A percentile compares a stretch with the other conserved stretches of the same genome.
phyloP scores from a whole-genome alignment of 2,797 vertebrate genomes.

The Trematomus bernacchii region DNA sequence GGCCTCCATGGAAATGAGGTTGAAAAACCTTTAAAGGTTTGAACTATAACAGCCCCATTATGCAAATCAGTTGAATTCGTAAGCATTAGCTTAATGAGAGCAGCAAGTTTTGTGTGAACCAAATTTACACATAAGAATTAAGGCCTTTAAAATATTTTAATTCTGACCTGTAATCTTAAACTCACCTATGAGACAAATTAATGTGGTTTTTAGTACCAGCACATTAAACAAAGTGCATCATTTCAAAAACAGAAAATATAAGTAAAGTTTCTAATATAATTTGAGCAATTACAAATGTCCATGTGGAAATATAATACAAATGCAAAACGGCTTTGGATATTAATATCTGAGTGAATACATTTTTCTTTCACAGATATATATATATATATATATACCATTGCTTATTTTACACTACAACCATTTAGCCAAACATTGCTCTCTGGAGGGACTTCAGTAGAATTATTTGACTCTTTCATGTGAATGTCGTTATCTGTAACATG shows the following conservation, averaged over 20 bases:
- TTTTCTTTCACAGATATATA: conserved; percentile 18
- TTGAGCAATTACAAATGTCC: neutral
- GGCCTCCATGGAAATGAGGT: conserved; percentile 39
- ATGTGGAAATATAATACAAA: neutral
- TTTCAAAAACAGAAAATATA: neutral
- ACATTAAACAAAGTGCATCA: conserved; percentile 2
- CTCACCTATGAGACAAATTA: conserved; percentile 30
- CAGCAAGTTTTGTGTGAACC: conserved; percentile 46
- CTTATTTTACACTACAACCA: conserved; percentile 46
- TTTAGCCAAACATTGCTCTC: conserved; percentile 37
- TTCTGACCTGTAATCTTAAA: conserved; percentile 40
- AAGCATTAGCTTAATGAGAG: conserved; percentile 35
- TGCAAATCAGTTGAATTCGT: conserved; percentile 57
- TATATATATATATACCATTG: neutral
- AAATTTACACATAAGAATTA: conserved; percentile 40
- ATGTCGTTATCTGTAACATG: conserved; percentile 15
- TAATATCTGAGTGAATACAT: conserved; percentile 14
- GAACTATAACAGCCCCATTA: conserved; percentile 52
- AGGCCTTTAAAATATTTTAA: conserved; percentile 37
- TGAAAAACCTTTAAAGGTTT: conserved; percentile 47
- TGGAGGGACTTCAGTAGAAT: conserved; percentile 14
- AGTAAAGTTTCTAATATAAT: neutral
- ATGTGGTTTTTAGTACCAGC: neutral
- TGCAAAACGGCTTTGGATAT: conserved; percentile 7
- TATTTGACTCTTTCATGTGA: conserved; percentile 30